Evolutionary conservation across 2,888 invertebrate species (phyloP).

Genomic region (Embidobia sp.): DNA sequence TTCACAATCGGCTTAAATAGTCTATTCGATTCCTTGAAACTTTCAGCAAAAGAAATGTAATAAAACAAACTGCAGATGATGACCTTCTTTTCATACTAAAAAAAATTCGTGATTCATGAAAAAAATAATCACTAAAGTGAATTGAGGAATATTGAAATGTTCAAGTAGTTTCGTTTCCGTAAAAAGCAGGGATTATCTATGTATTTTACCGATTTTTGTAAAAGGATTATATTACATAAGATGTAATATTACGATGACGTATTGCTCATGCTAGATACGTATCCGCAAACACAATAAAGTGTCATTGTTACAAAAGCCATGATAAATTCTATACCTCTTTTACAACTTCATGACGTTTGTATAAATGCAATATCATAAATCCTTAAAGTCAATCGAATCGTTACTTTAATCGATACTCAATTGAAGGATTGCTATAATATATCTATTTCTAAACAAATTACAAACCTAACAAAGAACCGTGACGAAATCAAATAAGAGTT

Average conservation of each 20-base stretch:
- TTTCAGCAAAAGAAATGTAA: conserved; percentile 10
- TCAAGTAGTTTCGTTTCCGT: background rate
- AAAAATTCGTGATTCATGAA: background rate
- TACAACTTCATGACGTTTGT: conserved; percentile 17
- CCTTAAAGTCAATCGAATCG: conserved; percentile 22
- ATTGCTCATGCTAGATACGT: conserved; percentile 16
- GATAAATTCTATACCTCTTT: conserved; percentile 33
- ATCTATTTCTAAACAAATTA: background rate
- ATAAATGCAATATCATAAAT: conserved; percentile 22
- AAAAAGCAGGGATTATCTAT: background rate
- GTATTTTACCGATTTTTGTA: background rate
- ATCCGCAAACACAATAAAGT: conserved; percentile 16
- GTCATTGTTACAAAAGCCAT: conserved; percentile 39
- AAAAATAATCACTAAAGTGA: background rate
- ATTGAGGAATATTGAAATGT: background rate
- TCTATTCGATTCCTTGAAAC: conserved; percentile 6
- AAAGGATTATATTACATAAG: conserved; percentile 2
- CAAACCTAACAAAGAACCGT: conserved; percentile 15
- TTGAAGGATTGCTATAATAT: conserved; percentile 11
- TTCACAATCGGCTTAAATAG: background rate
- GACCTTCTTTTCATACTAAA: background rate
- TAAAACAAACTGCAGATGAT: background rate
- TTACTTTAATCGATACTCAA: too few relatives aligned
- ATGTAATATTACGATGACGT: conserved; percentile 21
- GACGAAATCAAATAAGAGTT: background rate